Conservation (phyloP, 1,140 invertebrate genomes). For the Diploscapter pachys region DNA sequence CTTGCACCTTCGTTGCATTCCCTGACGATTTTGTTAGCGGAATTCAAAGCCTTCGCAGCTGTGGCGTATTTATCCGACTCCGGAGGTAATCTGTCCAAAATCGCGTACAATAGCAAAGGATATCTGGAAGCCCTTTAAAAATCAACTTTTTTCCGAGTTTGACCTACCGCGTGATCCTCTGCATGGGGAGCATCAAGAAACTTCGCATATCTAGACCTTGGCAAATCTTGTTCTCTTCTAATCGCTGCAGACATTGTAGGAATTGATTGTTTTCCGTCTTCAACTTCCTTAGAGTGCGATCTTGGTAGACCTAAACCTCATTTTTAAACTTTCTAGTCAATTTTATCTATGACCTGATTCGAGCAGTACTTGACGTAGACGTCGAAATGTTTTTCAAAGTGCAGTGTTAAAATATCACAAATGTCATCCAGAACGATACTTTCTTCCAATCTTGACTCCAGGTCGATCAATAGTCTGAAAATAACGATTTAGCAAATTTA, state of each 20-base stretch:
- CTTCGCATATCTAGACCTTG: constrained; percentile 83
- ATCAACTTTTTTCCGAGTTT: neutral
- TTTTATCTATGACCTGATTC: constrained; percentile 70
- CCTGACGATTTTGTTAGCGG: constrained; percentile 75
- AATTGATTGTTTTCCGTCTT: constrained; percentile 68
- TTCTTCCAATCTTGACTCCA: constrained; percentile 85
- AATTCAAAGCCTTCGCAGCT: constrained; percentile 74
- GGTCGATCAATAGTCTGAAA: constrained; percentile 71
- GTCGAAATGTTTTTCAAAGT: constrained; percentile 76
- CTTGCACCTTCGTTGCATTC: constrained; percentile 89
- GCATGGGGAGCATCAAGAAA: constrained; percentile 95
- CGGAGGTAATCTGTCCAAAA: constrained; percentile 72
- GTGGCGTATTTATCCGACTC: constrained; percentile 69
- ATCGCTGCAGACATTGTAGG: constrained; percentile 68
- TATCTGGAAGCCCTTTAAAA: constrained; percentile 59
- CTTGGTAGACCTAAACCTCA: constrained; percentile 67
- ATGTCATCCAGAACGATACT: constrained; percentile 76
- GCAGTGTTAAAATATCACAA: constrained; percentile 76
- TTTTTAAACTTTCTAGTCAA: too few relatives aligned
- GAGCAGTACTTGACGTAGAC: constrained; percentile 87
- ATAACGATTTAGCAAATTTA: too few relatives aligned
- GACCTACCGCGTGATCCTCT: constrained; percentile 75
- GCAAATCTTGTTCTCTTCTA: constrained; percentile 78
- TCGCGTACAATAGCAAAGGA: constrained; percentile 84
- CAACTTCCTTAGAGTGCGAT: constrained; percentile 74